phyloP scores from a whole-genome alignment of 2,797 vertebrate species.

The Moxostoma hubbsi region DNA sequence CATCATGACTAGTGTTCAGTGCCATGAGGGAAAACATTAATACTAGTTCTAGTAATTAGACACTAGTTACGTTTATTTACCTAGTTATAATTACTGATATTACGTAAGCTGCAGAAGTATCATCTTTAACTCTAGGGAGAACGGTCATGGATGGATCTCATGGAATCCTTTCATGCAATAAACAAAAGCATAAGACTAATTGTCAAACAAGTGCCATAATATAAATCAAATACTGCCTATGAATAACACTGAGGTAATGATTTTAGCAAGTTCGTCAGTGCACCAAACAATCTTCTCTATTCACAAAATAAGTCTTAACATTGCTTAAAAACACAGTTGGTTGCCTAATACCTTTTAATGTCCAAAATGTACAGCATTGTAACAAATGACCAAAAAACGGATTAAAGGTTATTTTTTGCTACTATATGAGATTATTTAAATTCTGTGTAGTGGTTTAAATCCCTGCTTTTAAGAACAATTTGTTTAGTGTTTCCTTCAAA shows the following conservation, averaged over 20 bases:
- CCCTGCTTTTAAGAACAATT: conserved; percentile 6
- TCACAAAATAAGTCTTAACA: not conserved
- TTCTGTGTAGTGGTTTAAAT: conserved; percentile 23
- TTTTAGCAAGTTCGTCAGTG: conserved; percentile 60
- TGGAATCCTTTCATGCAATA: conserved; percentile 69
- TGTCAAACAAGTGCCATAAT: conserved; percentile 25
- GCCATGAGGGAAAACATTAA: conserved; percentile 42
- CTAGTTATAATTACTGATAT: conserved; percentile 34
- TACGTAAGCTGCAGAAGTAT: not conserved
- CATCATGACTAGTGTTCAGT: conserved; percentile 22
- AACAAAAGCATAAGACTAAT: conserved; percentile 25
- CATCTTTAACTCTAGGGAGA: too few species aligned
- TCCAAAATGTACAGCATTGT: conserved; percentile 2
- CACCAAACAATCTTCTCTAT: conserved; percentile 38
- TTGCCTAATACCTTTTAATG: not conserved
- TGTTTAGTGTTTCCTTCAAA: conserved; percentile 6
- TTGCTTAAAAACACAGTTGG: not conserved
- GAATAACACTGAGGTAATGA: conserved; percentile 64
- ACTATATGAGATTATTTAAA: conserved; percentile 19
- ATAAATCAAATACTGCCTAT: conserved; percentile 61
- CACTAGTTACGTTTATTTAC: conserved; percentile 27
- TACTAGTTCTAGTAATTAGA: conserved; percentile 29
- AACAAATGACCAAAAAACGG: not conserved
- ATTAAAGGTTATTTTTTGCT: not conserved
- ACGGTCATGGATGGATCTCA: conserved; percentile 41